Evolutionary conservation across 2,888 invertebrate species (phyloP).

Genomic region (Macaria notata): DNA sequence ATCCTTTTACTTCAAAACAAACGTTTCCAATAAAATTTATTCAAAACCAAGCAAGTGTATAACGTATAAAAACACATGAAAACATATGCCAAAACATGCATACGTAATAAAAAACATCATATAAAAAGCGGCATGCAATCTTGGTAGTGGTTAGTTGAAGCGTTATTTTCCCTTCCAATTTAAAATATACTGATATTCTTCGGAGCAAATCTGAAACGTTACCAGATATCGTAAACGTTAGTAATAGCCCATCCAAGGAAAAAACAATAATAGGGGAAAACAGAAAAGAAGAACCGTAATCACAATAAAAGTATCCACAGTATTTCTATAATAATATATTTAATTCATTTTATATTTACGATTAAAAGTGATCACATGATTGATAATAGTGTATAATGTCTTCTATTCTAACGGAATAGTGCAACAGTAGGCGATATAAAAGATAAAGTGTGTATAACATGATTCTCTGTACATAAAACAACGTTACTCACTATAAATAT

Average conservation of each 20-base stretch:
- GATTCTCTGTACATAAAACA: slow-evolving; percentile 41
- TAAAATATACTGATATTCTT: slow-evolving; percentile 78
- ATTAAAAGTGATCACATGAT: slow-evolving; percentile 30
- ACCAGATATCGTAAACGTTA: slow-evolving; percentile 17
- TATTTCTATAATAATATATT: slow-evolving; percentile 42
- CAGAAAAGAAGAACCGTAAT: slow-evolving; percentile 12
- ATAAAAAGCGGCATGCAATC: slow-evolving; percentile 27
- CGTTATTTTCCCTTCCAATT: slow-evolving; percentile 29
- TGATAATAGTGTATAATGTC: slow-evolving; percentile 39
- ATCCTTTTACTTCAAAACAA: background rate
- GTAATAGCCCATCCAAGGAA: slow-evolving; percentile 14
- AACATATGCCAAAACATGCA: slow-evolving; percentile 34
- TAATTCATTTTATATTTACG: slow-evolving; percentile 44
- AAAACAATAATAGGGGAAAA: slow-evolving; percentile 31
- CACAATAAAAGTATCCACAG: slow-evolving; percentile 30
- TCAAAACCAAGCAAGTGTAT: slow-evolving; percentile 26
- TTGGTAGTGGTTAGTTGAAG: slow-evolving; percentile 33
- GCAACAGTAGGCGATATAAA: slow-evolving; percentile 35
- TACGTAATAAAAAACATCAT: slow-evolving; percentile 19
- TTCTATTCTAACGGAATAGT: slow-evolving; percentile 39
- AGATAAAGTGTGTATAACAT: slow-evolving; percentile 41
- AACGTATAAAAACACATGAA: slow-evolving; percentile 31
- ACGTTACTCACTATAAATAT: slow-evolving; percentile 34
- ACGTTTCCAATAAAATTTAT: slow-evolving; percentile 1
- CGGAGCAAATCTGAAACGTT: slow-evolving; percentile 74